Evolutionary conservation across 1,140 invertebrate genomes (phyloP), one percentile per base, ranked within the genome.

Genomic region (Pemphigus obesinymphae): DNA sequence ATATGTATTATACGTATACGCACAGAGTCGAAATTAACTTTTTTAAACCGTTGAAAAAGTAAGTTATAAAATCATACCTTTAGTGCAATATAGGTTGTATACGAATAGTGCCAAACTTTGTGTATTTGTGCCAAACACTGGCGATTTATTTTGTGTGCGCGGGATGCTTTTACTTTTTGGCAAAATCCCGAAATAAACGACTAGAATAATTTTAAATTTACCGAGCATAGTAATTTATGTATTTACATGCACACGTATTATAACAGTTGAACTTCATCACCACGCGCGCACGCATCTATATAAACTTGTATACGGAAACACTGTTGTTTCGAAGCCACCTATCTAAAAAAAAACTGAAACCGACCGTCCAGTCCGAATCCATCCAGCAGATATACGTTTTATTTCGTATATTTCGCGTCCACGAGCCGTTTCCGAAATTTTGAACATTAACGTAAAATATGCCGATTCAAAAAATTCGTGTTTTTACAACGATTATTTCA

Each of bases 201-300:
- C 72, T 53, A 75, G 72, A 75, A 75, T 75, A 75, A 75, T 75
- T 75, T 75, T 75, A 53, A 75, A 75, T 75, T 75, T 75, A 75
- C 45, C 29, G 72, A 34, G 11, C 17, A n/a, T 31, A 53, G 50
- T 53, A 53, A 37, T 75, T 75, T 75, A 55, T 37, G 5, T 34
- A n/a, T n/a, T n/a, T n/a, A n/a, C 11, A 23, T 50, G 31, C 50
- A 23, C 53, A 53, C 31, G 40, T 75, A 75, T 53, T 75, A 55
- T 43, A 70, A 29, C 68, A 26, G 68, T 29, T 26, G 17, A 70
- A 70, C 68, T 70, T 70, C 68, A 70, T 70, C 23, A 15, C 68
- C 37, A 45, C 13, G 3, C 53, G n/a, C 50, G 5, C 50, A 26
- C 50, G n/a, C 66, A 17, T 70, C 37, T 23, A 43, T n/a, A n/a